Evolutionary conservation across 2,797 vertebrate genomes (phyloP).

Genomic region (Anisognathus igniventris): DNA sequence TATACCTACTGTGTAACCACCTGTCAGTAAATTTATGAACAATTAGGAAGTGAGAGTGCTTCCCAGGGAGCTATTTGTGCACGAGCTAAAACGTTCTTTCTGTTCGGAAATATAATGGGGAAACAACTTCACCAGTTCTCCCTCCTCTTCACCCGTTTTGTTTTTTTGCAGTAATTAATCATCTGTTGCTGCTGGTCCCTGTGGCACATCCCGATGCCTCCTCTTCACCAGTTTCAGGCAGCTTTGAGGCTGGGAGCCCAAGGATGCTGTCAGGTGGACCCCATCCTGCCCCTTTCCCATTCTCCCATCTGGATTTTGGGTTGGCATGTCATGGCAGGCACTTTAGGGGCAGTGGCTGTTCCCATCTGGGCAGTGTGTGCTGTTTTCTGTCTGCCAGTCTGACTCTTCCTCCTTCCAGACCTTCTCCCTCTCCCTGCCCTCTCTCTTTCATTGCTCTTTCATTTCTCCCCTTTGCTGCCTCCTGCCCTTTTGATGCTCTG

Average conservation of each 20-base stretch:
- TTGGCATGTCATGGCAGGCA: accelerated
- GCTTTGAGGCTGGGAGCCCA: background rate
- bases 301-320: accelerated
- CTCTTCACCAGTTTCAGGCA: background rate
- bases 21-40: slow-evolving; percentile 81
- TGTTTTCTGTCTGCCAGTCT: background rate
- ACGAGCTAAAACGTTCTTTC: slow-evolving; percentile 66
- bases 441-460: background rate
- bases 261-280: background rate
- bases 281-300: accelerated
- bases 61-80: slow-evolving; percentile 76
- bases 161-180: slow-evolving; percentile 66
- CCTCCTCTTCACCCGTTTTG: background rate
- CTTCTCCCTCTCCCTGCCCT: background rate
- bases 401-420: background rate
- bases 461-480: background rate
- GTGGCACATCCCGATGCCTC: accelerated
- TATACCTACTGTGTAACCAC: slow-evolving; percentile 77
- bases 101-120: slow-evolving; percentile 65
- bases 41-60: slow-evolving; percentile 77
- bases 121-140: slow-evolving; percentile 57
- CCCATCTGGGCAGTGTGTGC: accelerated
- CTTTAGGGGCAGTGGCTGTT: background rate
- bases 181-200: background rate
- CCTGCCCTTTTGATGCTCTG: background rate